Evolutionary conservation across 2,113 vertebrate genomes (phyloP), one percentile per base, ranked within the genome.

Genomic region (Reinhardtius hippoglossoides): DNA sequence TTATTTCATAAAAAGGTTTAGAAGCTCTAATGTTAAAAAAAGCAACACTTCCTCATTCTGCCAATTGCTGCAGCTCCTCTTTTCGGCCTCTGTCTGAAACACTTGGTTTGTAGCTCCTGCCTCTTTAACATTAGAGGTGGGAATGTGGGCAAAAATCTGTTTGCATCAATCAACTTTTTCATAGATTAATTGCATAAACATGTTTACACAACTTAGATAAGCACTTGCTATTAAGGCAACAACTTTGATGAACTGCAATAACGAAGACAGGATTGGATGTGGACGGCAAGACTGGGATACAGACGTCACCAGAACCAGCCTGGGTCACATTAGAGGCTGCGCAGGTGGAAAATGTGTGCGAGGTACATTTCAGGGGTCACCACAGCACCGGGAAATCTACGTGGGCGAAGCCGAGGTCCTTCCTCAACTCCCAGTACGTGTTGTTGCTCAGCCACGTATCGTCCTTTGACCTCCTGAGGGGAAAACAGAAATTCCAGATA

Each of bases 361-460:
- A 77, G 66, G 20, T 50, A 35, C 71, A 74, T 67, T 52, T 27
- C 71, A 77, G 77, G 72, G 69, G 91, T 98, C 93, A 99, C 97
- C 97, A 99, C 79, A 99, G 93, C 44, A 95, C 78, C 14, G 96
- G 96, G 76, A 92, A 96, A 81, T 98, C 96, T 78, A 96, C 67
- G 87, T 95, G 96, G 87, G 92, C 90, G 87, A 99, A 98, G 56
- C 95, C 96, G 62, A 94, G 94, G 20, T 98, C 95, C 92, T 93
- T 97, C 60, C 96, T 95, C 84, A 97, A 93, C 72, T 97, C 95
- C 96, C 97, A 95, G 90, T 99, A 99, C 1, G 94, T 97, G 88
- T 95, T 94, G 58, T 97, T 98, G 94, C 96, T 98, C 86, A 98
- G 94, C 98, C 98, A 99, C 14, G 94, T 95, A 27, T 99, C 97